A percentile compares a stretch with the other conserved stretches of the same genome.
phyloP scores from a whole-genome alignment of 2,113 vertebrate species.

The Aldabrachelys gigantea region DNA sequence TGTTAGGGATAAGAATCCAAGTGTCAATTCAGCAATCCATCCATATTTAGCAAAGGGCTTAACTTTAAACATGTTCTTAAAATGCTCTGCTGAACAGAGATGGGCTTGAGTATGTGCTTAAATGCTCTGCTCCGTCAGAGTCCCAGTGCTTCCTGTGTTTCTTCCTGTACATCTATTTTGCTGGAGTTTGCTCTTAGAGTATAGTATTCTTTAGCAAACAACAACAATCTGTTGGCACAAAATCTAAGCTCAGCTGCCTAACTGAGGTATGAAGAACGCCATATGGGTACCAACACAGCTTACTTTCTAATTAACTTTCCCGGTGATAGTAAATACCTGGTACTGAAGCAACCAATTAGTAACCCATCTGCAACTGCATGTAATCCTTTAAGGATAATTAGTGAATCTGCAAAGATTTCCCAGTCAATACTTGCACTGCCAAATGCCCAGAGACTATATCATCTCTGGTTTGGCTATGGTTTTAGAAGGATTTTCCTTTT shows the following conservation, averaged over 20 bases:
- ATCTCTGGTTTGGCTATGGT: background rate
- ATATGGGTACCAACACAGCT: background rate
- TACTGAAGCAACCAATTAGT: background rate
- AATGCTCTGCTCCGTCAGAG: rapidly evolving
- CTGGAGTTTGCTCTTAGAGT: background rate
- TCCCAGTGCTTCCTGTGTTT: rapidly evolving
- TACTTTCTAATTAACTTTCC: background rate
- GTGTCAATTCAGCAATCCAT: background rate
- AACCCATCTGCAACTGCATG: background rate
- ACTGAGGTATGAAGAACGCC: background rate
- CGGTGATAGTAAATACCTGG: background rate
- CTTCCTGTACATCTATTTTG: background rate
- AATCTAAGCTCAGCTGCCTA: background rate
- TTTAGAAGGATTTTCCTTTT: background rate
- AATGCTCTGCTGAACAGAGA: background rate
- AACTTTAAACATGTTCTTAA: rapidly evolving
- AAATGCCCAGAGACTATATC: background rate
- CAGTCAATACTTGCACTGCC: background rate
- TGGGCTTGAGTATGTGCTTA: rapidly evolving
- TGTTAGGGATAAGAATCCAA: background rate
- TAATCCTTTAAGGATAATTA: slow-evolving; percentile 2
- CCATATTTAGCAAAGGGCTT: rapidly evolving
- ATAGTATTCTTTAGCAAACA: background rate
- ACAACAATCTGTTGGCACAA: background rate
- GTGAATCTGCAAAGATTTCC: background rate